Base-by-base conservation (phyloP, 1,140 invertebrate genomes). In the Drosophila pseudoobscura region DNA sequence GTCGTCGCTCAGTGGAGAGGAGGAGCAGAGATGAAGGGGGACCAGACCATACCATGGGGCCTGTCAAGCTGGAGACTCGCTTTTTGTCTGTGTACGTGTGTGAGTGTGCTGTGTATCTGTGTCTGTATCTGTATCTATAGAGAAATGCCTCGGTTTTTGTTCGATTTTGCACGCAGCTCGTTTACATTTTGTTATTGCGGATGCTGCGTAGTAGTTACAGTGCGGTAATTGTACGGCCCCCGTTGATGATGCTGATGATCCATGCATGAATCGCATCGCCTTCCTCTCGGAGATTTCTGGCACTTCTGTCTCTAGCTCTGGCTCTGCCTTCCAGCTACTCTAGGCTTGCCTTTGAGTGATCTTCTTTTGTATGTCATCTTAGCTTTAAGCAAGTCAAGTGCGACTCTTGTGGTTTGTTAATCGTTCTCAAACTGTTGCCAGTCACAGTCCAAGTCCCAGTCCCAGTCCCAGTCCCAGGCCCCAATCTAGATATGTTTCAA, bases 181-280 rank as follows among this genome's bases (percentile, higher is more conserved):
- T 60, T 74, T 73, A 70, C 63, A 64, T 53, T 51, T 51, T 49
- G 31, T 45, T 78, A 51, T 65, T 52, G 55, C 64, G 69, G 70
- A 80, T 84, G 80, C 80, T 77, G 80, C 80, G 80, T 77, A 85
- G 77, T 4, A 39, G 3, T 85, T 85, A 60, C 64, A 80, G 60
- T 54, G 76, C 31, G 64, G 46, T 77, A 83, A 84, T 84, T 84
- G 76, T 46, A 44, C 53, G 39, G 15, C 51, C 51, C 51, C 51
- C 29, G 51, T n/a, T 17, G 29, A 53, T 53, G 29, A 53, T 52
- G 22, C 35, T 66, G 63, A 49, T 60, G 52, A 50, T 55, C 29
- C 29, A 29, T 7, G 6, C 56, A 55, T 43, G 44, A 71, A 43
- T 53, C 65, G 43, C 62, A 43, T 53, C 65, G 49, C 62, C 65